Evolutionary conservation across 1,140 invertebrate species (phyloP), one percentile per base, ranked within the genome.

Genomic region (Anadara kagoshimensis): DNA sequence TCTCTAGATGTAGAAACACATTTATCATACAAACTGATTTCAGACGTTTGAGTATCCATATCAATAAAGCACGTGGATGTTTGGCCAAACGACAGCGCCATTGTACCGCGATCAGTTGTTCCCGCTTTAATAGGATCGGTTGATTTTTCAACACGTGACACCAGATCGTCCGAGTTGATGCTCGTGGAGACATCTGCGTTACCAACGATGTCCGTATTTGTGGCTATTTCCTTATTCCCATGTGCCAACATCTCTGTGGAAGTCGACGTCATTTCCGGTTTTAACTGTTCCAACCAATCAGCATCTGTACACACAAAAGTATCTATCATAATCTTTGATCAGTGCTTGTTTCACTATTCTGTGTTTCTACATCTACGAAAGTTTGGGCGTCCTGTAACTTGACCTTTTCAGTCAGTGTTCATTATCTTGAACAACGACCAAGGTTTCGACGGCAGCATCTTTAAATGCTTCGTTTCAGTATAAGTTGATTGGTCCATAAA

Each of bases 341-440:
- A 10, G 80, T 83, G 20, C 68, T 77, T 20, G 83, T 85, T 68
- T 81, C 75, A n/a, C 64, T 59, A 20, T 66, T 78, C 26, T 85
- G 75, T 11, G 61, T 78, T 5, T 22, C 53, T 5, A 85, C 49
- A 26, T 83, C 81, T 4, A 79, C 76, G 29, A 69, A 67, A 10
- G 83, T 87, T 71, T 87, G 84, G 0, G 84, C 84, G 63, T 87
- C 85, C 11, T 72, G 58, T 20, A 58, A 59, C 29, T 70, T 57
- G 4, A 78, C 63, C 57, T 68, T 73, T 29, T 87, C 85, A 0
- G 85, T 87, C 18, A 85, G 54, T 3, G 85, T 87, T 87, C 85
- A 29, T 78, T 82, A 58, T 87, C 85, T 7, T 79, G 75, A 0
- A 82, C 74, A 41, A 77, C 53, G 11, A 85, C 29, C 0, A 59